These are phyloP conservation scores for Etheostoma perlongum DNA, from an alignment of 2,797 vertebrate species.

Conservation along the genomic window DNA sequence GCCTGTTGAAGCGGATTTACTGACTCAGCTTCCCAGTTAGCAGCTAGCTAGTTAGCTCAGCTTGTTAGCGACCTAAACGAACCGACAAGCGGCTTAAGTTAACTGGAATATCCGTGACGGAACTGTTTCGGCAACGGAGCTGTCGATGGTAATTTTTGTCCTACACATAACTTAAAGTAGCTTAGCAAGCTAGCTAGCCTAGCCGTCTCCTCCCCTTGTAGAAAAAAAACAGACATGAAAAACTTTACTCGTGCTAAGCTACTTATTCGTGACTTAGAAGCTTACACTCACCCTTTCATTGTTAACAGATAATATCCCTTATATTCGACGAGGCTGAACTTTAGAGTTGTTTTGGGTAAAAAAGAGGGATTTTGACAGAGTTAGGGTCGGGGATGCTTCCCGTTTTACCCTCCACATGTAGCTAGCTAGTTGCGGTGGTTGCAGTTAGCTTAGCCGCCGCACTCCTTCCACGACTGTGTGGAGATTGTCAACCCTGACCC, in stretches of 20 bases:
- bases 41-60: slow-evolving; percentile 59
- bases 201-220: slow-evolving; percentile 75
- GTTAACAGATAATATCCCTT: slow-evolving; percentile 79
- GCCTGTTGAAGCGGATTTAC: slow-evolving; percentile 46
- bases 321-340: slow-evolving; percentile 68
- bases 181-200: slow-evolving; percentile 76
- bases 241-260: slow-evolving; percentile 82
- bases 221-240: slow-evolving; percentile 78
- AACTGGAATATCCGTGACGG: neutral
- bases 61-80: slow-evolving; percentile 7
- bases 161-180: slow-evolving; percentile 55
- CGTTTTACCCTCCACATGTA: slow-evolving; percentile 90
- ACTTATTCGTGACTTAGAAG: slow-evolving; percentile 67
- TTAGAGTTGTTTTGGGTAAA: slow-evolving; percentile 67
- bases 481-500: slow-evolving; percentile 82
- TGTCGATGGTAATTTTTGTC: slow-evolving; percentile 31
- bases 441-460: slow-evolving; percentile 81
- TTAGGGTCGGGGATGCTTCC: slow-evolving; percentile 83
- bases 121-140: neutral
- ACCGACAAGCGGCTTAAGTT: slow-evolving; percentile 33
- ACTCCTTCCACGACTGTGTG: slow-evolving; percentile 80
- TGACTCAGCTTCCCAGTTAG: slow-evolving; percentile 69
- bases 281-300: slow-evolving; percentile 90
- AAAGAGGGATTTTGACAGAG: slow-evolving; percentile 75
- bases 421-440: slow-evolving; percentile 81